Evolutionary conservation across 2,888 invertebrate genomes (phyloP), one percentile per base, ranked within the genome.

Genomic region (Sinhomidia bicolor): DNA sequence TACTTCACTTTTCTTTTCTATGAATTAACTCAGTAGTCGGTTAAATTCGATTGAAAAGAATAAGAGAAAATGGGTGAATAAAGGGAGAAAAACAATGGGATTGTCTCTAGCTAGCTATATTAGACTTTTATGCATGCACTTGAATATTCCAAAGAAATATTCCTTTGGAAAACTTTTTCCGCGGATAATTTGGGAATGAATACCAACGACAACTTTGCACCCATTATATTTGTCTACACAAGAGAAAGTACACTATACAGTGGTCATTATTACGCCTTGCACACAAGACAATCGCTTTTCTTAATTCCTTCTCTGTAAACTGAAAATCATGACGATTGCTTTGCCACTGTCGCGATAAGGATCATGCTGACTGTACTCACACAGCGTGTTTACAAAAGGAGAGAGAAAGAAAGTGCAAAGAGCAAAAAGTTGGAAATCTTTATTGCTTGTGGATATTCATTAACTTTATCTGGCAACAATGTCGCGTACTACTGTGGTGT

Each of bases 371-470:
- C 54, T 29, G 20, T 47, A 17, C 29, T 29, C 51, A 26, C 60
- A 32, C 2, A 9, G 14, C 4, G 14, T 65, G 65, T 65, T 65
- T 23, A 51, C 29, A 82, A 71, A 71, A 29, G 51, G 9, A n/a
- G n/a, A n/a, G 41, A 41, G n/a, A 32, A 68, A 68, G 51, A 51
- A 82, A 65, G 47, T 29, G 65, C 62, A 47, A 47, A 71, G 71
- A 10, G 71, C 44, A 71, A 71, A 71, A 71, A 71, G 71, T 71
- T 71, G 71, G 71, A 47, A 81, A 26, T 44, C 54, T 83, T 68
- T 54, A 71, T 47, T 83, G 51, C 41, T 71, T 20, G 44, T 71
- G 74, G 44, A 84, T 84, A 84, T 76, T 84, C 84, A 84, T 84
- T 84, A 84, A 76, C 44, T 84, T 84, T 68, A 57, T 71, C 36